Evolutionary conservation across 2,888 invertebrate genomes (phyloP).

Genomic region (Cotesia congregata): DNA sequence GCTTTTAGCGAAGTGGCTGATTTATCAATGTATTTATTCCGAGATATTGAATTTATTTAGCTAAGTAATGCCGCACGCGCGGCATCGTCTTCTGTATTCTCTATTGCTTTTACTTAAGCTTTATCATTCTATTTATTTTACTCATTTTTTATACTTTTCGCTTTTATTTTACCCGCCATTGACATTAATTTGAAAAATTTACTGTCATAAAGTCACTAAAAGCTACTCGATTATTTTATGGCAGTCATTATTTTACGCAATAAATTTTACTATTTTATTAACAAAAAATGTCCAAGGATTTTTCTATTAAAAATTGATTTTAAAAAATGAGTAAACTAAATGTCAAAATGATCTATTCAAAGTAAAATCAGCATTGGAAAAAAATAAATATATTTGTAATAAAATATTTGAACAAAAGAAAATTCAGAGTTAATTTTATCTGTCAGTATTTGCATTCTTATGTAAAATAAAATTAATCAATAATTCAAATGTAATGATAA

Average conservation of each 20-base stretch:
- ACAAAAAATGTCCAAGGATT: no score
- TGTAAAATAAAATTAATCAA: neutral
- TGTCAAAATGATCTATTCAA: no score
- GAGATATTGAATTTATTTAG: constrained; percentile 70
- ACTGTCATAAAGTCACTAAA: neutral
- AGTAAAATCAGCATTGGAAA: no score
- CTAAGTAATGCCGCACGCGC: constrained; percentile 61
- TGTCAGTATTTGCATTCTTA: neutral
- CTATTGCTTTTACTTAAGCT: constrained; percentile 32
- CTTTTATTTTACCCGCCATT: constrained; percentile 16
- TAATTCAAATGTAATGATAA: neutral
- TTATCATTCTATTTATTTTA: constrained; percentile 16
- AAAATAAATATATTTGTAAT: no score
- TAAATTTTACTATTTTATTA: no score
- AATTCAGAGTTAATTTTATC: neutral
- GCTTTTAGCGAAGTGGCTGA: constrained; percentile 70
- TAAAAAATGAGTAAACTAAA: no score
- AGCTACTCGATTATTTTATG: neutral
- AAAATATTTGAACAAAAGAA: no score
- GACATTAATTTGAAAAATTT: neutral
- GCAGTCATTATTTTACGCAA: no score
- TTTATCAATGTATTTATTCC: constrained; percentile 71
- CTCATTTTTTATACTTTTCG: constrained; percentile 8
- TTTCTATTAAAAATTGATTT: no score
- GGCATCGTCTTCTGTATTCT: constrained; percentile 23